Percentiles rank a stretch among this genome's conserved stretches.
Evolutionary conservation across 2,113 vertebrate species (phyloP).

Genomic region (Gasterosteus aculeatus): DNA sequence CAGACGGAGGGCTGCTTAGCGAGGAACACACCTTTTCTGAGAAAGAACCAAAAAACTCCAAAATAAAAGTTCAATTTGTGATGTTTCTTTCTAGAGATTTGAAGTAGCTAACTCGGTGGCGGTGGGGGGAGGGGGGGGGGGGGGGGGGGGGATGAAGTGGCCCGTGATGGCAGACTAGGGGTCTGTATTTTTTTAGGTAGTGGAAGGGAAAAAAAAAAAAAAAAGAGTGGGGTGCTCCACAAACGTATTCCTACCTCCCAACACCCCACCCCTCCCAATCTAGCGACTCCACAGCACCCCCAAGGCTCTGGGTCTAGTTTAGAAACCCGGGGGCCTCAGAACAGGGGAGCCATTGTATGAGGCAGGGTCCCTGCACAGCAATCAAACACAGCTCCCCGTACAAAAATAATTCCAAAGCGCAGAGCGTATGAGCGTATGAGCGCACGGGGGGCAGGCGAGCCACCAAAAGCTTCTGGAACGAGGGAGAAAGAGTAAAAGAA

Average conservation of each 20-base stretch:
- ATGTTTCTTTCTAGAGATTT: conserved; percentile 32
- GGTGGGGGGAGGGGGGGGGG: conserved; percentile 19
- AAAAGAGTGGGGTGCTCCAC: conserved; percentile 55
- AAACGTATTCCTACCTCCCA: conserved; percentile 79
- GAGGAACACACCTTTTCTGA: conserved; percentile 32
- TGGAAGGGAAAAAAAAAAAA: conserved; percentile 16
- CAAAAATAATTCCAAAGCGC: conserved; percentile 81
- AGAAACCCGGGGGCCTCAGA: conserved; percentile 77
- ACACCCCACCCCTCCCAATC: conserved; percentile 60
- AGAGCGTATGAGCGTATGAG: conserved; percentile 63
- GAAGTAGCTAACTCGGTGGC: conserved; percentile 23
- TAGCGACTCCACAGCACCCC: conserved; percentile 73
- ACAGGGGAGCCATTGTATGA: conserved; percentile 85
- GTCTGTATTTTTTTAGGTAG: conserved; percentile 69
- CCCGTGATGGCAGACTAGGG: conserved; percentile 55
- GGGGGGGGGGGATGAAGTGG: conserved; percentile 49
- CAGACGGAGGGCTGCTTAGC: conserved; percentile 44
- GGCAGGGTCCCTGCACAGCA: conserved; percentile 80
- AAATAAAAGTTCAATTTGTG: conserved; percentile 7
- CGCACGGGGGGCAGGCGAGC: conserved; percentile 51
- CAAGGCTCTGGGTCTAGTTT: conserved; percentile 77
- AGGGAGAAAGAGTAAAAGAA: conserved; percentile 57
- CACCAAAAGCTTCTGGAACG: conserved; percentile 58
- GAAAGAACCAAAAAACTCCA: conserved; percentile 6
- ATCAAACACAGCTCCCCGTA: conserved; percentile 83